Conservation (phyloP, 1,140 invertebrate genomes). For the Bombyx mandarina region DNA sequence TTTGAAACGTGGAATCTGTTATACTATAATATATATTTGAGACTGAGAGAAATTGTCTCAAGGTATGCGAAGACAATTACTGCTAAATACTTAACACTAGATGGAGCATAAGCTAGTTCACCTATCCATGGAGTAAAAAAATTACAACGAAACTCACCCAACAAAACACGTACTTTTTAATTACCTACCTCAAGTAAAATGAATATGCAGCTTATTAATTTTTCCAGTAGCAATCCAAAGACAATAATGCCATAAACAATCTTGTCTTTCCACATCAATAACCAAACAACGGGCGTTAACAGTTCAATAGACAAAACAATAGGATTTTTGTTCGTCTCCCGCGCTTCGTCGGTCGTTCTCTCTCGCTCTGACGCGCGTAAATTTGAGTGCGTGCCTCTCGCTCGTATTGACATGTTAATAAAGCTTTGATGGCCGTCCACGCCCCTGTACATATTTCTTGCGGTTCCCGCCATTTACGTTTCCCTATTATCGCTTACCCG, state of each 20-base stretch:
- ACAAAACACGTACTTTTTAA: too few species aligned
- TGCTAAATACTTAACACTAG: too few species aligned
- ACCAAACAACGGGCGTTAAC: conserved; percentile 22
- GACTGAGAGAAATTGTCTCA: too few species aligned
- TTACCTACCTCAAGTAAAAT: too few species aligned
- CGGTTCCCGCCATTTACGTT: conserved; percentile 8
- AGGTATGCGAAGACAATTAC: too few species aligned
- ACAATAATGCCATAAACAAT: conserved; percentile 23
- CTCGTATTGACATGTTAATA: conserved; percentile 23
- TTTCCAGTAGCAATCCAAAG: conserved; percentile 16
- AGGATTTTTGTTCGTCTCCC: conserved; percentile 10
- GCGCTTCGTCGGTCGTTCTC: conserved; percentile 8
- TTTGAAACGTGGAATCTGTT: too few species aligned
- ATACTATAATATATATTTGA: too few species aligned
- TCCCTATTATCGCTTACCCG: conserved; percentile 5
- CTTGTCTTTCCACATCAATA: conserved; percentile 15
- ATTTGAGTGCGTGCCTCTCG: conserved; percentile 6
- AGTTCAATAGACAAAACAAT: conserved; percentile 18
- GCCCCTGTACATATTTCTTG: conserved; percentile 11
- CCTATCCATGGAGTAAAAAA: too few species aligned
- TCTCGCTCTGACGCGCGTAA: conserved; percentile 17
- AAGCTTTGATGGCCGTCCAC: conserved; percentile 13
- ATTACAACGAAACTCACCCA: too few species aligned
- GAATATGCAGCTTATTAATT: background rate
- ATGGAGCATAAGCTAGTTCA: too few species aligned